These are phyloP conservation scores for Tinamus major DNA, from an alignment of 2,797 vertebrate species.

Conservation along the genomic window DNA sequence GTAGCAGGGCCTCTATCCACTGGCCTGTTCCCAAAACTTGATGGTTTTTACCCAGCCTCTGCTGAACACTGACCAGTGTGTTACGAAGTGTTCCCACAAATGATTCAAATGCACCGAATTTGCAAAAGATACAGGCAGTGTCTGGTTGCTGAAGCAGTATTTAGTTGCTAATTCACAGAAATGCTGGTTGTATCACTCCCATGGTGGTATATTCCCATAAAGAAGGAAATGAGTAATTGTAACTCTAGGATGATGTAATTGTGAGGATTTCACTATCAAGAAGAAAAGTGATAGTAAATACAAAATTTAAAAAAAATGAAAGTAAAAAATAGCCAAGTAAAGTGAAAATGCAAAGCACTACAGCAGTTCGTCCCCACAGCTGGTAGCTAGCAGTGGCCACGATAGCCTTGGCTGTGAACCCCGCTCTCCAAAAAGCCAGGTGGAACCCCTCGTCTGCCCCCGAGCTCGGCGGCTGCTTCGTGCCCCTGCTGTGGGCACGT, in stretches of 20 bases:
- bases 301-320: too few species aligned
- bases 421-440: background rate
- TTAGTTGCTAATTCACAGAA: conserved; percentile 24
- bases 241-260: background rate
- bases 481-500: fast-evolving
- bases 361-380: background rate
- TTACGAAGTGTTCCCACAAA: conserved; percentile 4
- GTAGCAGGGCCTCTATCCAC: conserved; percentile 1
- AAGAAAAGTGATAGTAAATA: background rate
- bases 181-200: conserved; percentile 17
- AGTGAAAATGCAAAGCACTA: too few species aligned
- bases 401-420: background rate
- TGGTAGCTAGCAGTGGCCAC: background rate
- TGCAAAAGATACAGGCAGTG: conserved; percentile 46
- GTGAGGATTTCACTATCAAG: background rate
- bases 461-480: fast-evolving
- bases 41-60: conserved; percentile 48
- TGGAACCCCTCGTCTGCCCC: fast-evolving
- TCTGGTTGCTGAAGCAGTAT: background rate
- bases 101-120: conserved; percentile 32
- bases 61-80: conserved; percentile 9
- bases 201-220: background rate
- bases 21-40: conserved; percentile 13
- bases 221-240: conserved; percentile 9
- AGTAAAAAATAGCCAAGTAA: too few species aligned